phyloP scores from a whole-genome alignment of 2,888 invertebrate genomes.

The Cancer borealis region DNA sequence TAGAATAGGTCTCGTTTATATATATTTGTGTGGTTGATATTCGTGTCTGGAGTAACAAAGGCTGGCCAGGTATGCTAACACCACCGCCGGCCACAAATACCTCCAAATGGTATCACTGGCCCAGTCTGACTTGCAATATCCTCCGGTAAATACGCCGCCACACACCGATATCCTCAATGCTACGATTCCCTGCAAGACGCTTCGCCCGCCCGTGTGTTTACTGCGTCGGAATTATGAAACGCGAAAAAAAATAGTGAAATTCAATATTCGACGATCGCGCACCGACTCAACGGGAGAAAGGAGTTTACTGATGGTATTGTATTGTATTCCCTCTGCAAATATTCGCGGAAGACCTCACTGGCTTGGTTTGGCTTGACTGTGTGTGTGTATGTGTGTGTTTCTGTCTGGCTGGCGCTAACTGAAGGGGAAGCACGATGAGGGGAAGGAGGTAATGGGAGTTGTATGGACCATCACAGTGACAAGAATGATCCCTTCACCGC shows the following conservation, averaged over 20 bases:
- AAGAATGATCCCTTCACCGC: background rate
- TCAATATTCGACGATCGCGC: conserved; percentile 17
- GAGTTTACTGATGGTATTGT: background rate
- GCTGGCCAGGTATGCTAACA: conserved; percentile 27
- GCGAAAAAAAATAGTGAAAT: background rate
- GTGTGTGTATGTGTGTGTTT: conserved; percentile 36
- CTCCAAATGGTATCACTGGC: conserved; percentile 23
- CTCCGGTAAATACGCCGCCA: background rate
- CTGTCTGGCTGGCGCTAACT: background rate
- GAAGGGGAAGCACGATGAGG: too few species aligned
- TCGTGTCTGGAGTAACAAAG: conserved; percentile 6
- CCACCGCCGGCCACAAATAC: conserved; percentile 4
- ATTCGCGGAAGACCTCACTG: background rate
- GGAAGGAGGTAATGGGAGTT: background rate
- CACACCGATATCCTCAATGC: background rate
- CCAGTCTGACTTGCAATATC: background rate
- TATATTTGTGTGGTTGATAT: conserved; percentile 27
- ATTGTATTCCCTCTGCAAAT: background rate
- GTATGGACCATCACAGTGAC: background rate
- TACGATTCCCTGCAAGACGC: background rate
- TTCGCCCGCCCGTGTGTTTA: background rate
- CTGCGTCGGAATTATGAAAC: background rate
- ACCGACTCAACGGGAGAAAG: background rate
- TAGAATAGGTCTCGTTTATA: background rate
- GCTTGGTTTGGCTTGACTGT: background rate